These are phyloP conservation scores for Pipra filicauda DNA, from an alignment of 2,113 vertebrate genomes.

Conservation along the genomic window DNA sequence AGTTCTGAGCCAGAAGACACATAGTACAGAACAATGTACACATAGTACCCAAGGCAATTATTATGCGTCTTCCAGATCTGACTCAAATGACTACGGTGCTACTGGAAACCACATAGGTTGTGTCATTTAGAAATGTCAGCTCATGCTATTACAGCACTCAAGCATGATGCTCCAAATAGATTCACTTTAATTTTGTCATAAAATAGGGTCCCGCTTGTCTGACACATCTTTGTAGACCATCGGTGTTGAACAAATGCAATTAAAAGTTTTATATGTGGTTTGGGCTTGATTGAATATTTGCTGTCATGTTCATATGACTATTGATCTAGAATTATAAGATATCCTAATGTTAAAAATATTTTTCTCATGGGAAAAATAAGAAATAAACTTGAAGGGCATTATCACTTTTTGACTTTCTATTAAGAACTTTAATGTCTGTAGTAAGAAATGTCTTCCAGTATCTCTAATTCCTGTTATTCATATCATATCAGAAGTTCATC, in stretches of 20 bases:
- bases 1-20: neutral
- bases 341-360: neutral
- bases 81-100: neutral
- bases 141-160: neutral
- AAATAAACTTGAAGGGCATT: neutral
- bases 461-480: neutral
- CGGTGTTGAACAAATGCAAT: neutral
- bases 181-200: neutral
- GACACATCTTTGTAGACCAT: neutral
- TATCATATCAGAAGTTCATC: neutral
- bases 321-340: neutral
- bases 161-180: neutral
- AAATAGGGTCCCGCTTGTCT: neutral
- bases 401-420: neutral
- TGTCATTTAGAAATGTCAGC: constrained; percentile 6
- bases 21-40: neutral
- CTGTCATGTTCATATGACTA: neutral
- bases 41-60: neutral
- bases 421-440: neutral
- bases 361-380: neutral
- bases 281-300: neutral
- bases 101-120: neutral
- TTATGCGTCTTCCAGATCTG: neutral
- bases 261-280: neutral
- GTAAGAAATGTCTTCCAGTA: neutral